Percentiles rank a stretch among this genome's conserved stretches.
These are phyloP conservation scores for Cynoglossus semilaevis DNA, from an alignment of 2,113 vertebrate genomes.

Conservation along the genomic window DNA sequence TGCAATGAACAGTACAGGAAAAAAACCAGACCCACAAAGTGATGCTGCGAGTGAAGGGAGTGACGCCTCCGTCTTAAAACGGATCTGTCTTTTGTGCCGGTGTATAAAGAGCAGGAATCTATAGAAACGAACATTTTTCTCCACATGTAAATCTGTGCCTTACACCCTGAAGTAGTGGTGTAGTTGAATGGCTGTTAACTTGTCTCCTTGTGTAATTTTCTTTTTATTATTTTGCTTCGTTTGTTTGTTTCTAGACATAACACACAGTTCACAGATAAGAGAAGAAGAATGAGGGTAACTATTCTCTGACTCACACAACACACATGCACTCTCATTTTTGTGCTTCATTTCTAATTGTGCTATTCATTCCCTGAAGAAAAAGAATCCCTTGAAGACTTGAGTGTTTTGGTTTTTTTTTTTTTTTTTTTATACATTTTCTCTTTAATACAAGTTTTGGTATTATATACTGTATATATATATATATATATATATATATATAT, in stretches of 20 bases:
- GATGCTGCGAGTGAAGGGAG: slow-evolving; percentile 38
- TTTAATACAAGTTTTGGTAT: slow-evolving; percentile 60
- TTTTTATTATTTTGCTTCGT: slow-evolving; percentile 56
- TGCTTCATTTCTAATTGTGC: slow-evolving; percentile 82
- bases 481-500: no score
- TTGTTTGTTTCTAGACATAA: slow-evolving; percentile 71
- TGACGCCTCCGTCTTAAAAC: slow-evolving; percentile 70
- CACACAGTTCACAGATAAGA: slow-evolving; percentile 45
- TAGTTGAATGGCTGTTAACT: slow-evolving; percentile 82
- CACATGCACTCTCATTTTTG: slow-evolving; percentile 52
- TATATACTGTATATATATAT: slow-evolving; percentile 66
- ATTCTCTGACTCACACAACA: slow-evolving; percentile 11
- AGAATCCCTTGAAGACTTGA: slow-evolving; percentile 69
- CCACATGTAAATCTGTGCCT: slow-evolving; percentile 99
- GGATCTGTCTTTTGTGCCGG: slow-evolving; percentile 75
- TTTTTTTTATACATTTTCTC: no score
- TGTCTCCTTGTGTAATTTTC: slow-evolving; percentile 74
- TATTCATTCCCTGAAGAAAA: slow-evolving; percentile 82
- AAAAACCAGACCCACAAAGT: slow-evolving; percentile 55
- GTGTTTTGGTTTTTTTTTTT: no score
- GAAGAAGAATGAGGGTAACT: slow-evolving; percentile 29
- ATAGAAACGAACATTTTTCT: slow-evolving; percentile 81
- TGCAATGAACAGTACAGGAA: slow-evolving; percentile 44
- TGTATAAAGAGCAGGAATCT: slow-evolving; percentile 71
- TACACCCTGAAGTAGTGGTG: slow-evolving; percentile 98